phyloP scores from a whole-genome alignment of 2,797 vertebrate species.

The Fundulus diaphanus region DNA sequence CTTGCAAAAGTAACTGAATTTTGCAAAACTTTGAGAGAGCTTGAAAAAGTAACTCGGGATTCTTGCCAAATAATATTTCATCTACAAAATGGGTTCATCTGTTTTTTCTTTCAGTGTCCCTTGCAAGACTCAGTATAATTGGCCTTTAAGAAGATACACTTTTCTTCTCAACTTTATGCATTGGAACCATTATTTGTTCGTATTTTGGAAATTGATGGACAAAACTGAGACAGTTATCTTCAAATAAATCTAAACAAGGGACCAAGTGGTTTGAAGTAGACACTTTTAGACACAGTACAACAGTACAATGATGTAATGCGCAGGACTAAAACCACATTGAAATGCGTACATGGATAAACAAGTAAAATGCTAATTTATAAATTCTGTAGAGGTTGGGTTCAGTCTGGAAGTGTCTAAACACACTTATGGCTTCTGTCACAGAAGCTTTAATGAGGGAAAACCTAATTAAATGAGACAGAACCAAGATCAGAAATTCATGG shows the following conservation, averaged over 20 bases:
- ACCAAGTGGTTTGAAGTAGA: background rate
- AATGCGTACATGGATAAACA: background rate
- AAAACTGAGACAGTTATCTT: background rate
- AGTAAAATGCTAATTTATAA: background rate
- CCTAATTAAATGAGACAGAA: conserved; percentile 7
- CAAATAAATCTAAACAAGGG: background rate
- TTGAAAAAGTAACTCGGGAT: background rate
- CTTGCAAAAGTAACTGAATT: background rate
- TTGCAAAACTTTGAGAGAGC: background rate
- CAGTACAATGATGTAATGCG: background rate
- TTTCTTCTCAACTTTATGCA: background rate
- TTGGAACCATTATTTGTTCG: background rate
- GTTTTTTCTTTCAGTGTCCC: background rate
- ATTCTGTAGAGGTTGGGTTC: conserved; percentile 4
- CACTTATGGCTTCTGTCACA: conserved; percentile 12
- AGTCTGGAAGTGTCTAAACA: background rate
- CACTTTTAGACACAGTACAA: background rate
- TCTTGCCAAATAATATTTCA: background rate
- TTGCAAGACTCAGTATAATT: background rate
- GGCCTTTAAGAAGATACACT: background rate
- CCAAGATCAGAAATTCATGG: conserved; percentile 7
- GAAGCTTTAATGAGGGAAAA: conserved; percentile 5
- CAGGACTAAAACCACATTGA: conserved; percentile 1
- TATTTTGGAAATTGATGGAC: background rate
- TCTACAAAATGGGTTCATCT: background rate